Base-by-base conservation (phyloP, 2,113 vertebrate species). In the Pangasianodon gigas region DNA sequence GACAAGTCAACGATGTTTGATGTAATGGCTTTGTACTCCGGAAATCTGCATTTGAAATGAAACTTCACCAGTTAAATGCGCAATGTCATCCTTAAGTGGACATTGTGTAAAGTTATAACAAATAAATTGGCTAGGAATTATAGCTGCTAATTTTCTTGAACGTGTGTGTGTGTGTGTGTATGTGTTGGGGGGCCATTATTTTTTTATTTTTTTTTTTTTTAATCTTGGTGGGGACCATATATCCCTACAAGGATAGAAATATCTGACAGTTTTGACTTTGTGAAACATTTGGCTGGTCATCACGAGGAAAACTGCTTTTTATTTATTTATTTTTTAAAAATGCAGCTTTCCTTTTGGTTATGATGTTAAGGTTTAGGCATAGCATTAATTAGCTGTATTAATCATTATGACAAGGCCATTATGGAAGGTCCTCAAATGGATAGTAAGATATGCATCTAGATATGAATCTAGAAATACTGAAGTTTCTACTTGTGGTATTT, bases 21-120 rank as follows among this genome's bases (percentile, higher is more conserved):
- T 84, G 52, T 32, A 37, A 58, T 83, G 52, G 29, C 81, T 83
- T 37, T 58, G n/a, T 41, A 24, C 10, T 48, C 4, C 10, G 2
- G 75, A 79, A 79, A 79, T 51, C 44, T 80, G 75, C 24, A 80
- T 41, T 84, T 54, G 52, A 58, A 44, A 62, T 62, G 37, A 62
- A 46, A 84, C 37, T 8, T 74, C 6, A 74, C 5, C 32, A 2
- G 0, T 74, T 8, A 56, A 83, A n/a, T 69, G 65, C 65, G 58
- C 2, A 56, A 9, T 56, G 51, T 56, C 29, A 83, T 58, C 13
- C 29, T 56, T 56, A 83, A 14, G 3, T 69, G 29, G 65, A 69
- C 65, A 62, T 62, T 21, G 16, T 56, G 54, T 56, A 48, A 24
- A 51, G 13, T 51, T 11, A 81, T 5, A n/a, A 67, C 65, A 65